A percentile compares a stretch with the other conserved stretches of the same genome.
phyloP scores from a whole-genome alignment of 2,113 vertebrate species.

The Ictidomys tridecemlineatus region DNA sequence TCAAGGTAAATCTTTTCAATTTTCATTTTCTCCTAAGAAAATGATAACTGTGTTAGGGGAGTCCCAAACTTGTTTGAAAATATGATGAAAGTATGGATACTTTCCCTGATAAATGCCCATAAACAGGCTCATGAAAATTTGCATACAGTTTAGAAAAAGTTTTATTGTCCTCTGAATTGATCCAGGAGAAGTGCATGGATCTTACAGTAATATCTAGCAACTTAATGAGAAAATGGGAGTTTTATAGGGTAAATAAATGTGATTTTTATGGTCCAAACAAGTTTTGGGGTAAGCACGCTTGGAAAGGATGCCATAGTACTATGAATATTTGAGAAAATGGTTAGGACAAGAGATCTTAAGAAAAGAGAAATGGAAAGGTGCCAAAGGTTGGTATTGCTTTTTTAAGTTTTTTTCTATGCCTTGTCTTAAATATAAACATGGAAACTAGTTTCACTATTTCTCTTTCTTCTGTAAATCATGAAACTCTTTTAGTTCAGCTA shows the following conservation, averaged over 20 bases:
- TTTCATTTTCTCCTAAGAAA: slow-evolving; percentile 46
- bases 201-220: background rate
- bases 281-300: background rate
- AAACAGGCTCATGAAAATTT: background rate
- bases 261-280: background rate
- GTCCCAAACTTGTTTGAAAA: slow-evolving; percentile 5
- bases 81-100: background rate
- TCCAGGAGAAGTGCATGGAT: background rate
- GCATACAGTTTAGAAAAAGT: background rate
- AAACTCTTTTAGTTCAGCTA: slow-evolving; percentile 3
- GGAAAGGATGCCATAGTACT: background rate
- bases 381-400: background rate
- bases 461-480: background rate
- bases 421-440: slow-evolving; percentile 42
- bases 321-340: background rate
- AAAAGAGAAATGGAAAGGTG: background rate
- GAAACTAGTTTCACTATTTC: background rate
- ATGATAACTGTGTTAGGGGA: background rate
- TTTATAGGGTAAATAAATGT: background rate
- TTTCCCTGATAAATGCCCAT: background rate
- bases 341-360: background rate
- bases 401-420: background rate
- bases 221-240: background rate
- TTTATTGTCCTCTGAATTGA: background rate
- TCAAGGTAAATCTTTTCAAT: background rate